phyloP scores from a whole-genome alignment of 2,888 invertebrate genomes.

The Pherbina coryleti region DNA sequence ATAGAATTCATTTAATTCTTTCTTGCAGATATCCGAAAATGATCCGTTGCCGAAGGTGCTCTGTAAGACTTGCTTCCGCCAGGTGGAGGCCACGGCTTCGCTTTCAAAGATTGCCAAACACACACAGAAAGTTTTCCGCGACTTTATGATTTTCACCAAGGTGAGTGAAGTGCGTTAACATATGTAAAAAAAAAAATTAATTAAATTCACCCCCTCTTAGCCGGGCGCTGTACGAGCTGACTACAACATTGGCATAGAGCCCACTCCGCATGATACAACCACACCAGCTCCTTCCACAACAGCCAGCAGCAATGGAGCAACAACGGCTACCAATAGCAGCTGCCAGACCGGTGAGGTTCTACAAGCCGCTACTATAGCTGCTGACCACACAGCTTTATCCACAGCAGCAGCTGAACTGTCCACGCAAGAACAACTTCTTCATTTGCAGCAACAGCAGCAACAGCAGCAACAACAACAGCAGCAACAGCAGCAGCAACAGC shows the following conservation, averaged over 20 bases:
- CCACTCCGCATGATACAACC: not conserved
- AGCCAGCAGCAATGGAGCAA: not conserved
- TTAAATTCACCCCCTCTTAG: not conserved
- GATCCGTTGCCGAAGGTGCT: conserved; percentile 64
- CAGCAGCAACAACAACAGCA: conserved; percentile 46
- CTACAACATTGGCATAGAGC: conserved; percentile 28
- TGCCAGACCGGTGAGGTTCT: conserved; percentile 26
- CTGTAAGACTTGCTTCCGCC: conserved; percentile 64
- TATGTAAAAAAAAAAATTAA: not conserved
- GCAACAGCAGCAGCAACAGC: conserved; percentile 43
- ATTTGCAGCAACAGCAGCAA: conserved; percentile 15
- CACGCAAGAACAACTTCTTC: too few species aligned
- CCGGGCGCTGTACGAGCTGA: not conserved
- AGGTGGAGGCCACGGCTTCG: conserved; percentile 66
- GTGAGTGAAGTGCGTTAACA: conserved; percentile 46
- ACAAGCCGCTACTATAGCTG: not conserved
- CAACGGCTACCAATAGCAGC: conserved; percentile 3
- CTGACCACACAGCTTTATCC: not conserved
- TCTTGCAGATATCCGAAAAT: conserved; percentile 59
- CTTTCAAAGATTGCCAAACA: conserved; percentile 65
- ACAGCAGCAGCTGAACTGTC: conserved; percentile 4
- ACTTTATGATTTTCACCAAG: conserved; percentile 60
- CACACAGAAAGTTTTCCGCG: conserved; percentile 62
- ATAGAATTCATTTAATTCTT: not conserved
- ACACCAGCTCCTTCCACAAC: not conserved